Base-by-base conservation (phyloP, 2,113 vertebrate species). In the Anguilla japonica region DNA sequence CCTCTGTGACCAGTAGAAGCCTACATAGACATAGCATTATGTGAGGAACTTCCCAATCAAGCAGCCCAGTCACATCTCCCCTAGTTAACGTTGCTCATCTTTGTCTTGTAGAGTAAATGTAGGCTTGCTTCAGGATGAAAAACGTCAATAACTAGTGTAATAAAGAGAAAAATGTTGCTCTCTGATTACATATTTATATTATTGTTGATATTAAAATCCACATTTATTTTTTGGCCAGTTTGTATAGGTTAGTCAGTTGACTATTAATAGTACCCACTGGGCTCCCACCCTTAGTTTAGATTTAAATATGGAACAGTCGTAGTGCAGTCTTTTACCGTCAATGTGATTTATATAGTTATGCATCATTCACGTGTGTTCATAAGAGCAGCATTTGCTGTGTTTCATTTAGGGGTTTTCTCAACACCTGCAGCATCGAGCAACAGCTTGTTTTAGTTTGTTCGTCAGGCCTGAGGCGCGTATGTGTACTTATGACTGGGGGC, bases 1-100 rank as follows among this genome's bases (percentile, higher is more conserved):
- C 87, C 83, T 90, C 56, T 40, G 39, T 85, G 85, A 84, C 88
- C 90, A 89, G 82, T 29, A 91, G 89, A 90, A 89, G 81, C 2
- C 79, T 60, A 15, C 29, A 40, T 60, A 89, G 89, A 89, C 85
- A 89, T 85, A 85, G 81, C 16, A 41, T 41, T 80, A 80, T 41
- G 40, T 41, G 75, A 80, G 16, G 14, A 80, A 40, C 79, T 80
- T 40, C 18, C 41, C 79, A 41, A 22, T 80, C 20, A 41, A 40
- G 40, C 79, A 14, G 18, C 40, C 34, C 34, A 75, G 63, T 22
- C 6, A n/a, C 63, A 71, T 22, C 63, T 20, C 26, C 22, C 63
- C n/a, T 5, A 22, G 60, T 67, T 34, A 75, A 75, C 11, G 71
- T 75, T 75, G 34, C 7, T 75, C 26, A 34, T 6, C 26, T 26